Percentiles rank a stretch among this genome's conserved stretches.
Conservation (phyloP, 2,888 invertebrate genomes). For the Harmothoe impar region DNA sequence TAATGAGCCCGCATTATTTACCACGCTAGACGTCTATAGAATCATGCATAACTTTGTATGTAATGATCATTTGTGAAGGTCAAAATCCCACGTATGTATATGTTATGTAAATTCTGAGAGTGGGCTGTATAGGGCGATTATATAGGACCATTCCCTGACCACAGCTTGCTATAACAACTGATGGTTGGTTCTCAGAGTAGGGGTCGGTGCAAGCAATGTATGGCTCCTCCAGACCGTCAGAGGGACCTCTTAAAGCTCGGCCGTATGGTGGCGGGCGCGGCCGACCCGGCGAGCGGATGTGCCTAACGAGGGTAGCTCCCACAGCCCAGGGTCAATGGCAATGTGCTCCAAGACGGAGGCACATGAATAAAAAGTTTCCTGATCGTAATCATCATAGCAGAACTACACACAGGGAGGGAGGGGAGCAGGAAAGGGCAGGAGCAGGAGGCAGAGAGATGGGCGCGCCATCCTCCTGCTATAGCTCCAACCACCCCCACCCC, state of each 20-base stretch:
- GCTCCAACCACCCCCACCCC: no score
- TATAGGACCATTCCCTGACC: no score
- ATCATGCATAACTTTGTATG: no score
- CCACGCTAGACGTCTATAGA: no score
- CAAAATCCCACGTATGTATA: no score
- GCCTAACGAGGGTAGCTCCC: constrained; percentile 17
- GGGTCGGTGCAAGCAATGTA: neutral
- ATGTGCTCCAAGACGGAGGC: constrained; percentile 30
- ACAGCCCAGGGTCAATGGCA: constrained; percentile 49
- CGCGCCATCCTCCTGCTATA: neutral
- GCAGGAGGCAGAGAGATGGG: constrained; percentile 16
- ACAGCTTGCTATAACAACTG: neutral
- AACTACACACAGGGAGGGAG: constrained; percentile 22
- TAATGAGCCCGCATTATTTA: no score
- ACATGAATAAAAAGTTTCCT: constrained; percentile 57
- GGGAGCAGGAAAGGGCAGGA: neutral
- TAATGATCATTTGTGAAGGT: no score
- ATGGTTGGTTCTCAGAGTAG: neutral
- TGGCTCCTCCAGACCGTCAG: neutral
- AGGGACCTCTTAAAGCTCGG: neutral
- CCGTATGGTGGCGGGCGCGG: neutral
- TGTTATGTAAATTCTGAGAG: no score
- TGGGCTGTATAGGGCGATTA: no score
- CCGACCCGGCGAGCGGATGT: constrained; percentile 26
- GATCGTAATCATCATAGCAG: constrained; percentile 49